Percentiles rank a stretch among this genome's conserved stretches.
Evolutionary conservation across 1,140 invertebrate genomes (phyloP).

Genomic region (Adoxophyes honmai): DNA sequence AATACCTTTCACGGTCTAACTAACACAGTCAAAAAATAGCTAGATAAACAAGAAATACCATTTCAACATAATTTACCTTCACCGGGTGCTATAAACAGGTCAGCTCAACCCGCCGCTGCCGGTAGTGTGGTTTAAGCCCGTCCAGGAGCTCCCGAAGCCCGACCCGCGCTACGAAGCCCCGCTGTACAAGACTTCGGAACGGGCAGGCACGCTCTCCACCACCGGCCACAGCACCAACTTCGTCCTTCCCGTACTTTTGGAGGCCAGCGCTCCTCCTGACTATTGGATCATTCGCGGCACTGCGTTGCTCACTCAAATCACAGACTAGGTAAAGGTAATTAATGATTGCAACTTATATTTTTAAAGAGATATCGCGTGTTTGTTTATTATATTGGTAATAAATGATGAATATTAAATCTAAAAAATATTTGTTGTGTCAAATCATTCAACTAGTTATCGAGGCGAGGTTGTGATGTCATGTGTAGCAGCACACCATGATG

Average conservation of each 20-base stretch:
- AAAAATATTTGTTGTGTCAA: no score
- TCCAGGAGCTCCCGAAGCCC: constrained; percentile 78
- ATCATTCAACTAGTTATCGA: no score
- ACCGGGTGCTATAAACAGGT: constrained; percentile 24
- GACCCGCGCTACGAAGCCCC: constrained; percentile 85
- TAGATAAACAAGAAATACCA: no score
- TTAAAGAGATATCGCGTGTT: no score
- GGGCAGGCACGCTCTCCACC: constrained; percentile 90
- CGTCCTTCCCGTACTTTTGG: constrained; percentile 87
- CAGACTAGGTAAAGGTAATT: constrained; percentile 69
- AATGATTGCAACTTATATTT: no score
- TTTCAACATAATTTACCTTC: no score
- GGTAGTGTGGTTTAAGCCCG: constrained; percentile 85
- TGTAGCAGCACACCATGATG: no score
- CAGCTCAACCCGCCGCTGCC: constrained; percentile 86
- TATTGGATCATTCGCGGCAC: constrained; percentile 94
- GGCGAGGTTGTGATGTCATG: no score
- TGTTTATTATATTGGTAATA: no score
- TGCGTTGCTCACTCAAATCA: constrained; percentile 88
- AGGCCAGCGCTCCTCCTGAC: constrained; percentile 78
- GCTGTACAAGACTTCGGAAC: constrained; percentile 90
- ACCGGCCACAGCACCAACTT: constrained; percentile 95
- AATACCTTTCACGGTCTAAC: no score
- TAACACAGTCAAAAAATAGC: no score
- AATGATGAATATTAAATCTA: no score